Percentiles rank a stretch among this genome's conserved stretches.
Evolutionary conservation across 2,888 invertebrate species (phyloP).

Genomic region (Trimorus sp.): DNA sequence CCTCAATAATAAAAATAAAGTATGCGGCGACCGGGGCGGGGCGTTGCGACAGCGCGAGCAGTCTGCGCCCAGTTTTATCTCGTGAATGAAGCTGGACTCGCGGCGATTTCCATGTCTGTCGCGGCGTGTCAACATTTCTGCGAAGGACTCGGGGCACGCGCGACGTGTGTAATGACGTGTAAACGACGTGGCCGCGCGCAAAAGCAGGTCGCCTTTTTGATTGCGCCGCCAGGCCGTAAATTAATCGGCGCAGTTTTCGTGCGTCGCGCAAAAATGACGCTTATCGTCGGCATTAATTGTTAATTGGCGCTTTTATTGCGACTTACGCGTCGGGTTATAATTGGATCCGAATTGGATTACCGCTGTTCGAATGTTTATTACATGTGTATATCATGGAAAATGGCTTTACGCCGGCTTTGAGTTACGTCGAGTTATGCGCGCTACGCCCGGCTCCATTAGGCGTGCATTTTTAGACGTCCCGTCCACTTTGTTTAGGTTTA

Average conservation of each 20-base stretch:
- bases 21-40: constrained; percentile 51
- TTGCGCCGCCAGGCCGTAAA: constrained; percentile 5
- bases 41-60: constrained; percentile 59
- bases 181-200: constrained; percentile 26
- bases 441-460: no score
- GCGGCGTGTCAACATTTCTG: constrained; percentile 52
- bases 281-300: constrained; percentile 20
- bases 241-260: constrained; percentile 15
- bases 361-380: no score
- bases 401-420: no score
- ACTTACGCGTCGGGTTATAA: constrained; percentile 4
- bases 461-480: no score
- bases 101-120: constrained; percentile 56
- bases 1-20: constrained; percentile 63
- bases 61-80: constrained; percentile 59
- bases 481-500: no score
- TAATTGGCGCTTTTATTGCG: constrained; percentile 6
- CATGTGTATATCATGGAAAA: no score
- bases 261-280: constrained; percentile 9
- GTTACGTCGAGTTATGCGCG: no score
- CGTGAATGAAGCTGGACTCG: constrained; percentile 51
- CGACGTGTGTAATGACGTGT: constrained; percentile 56
- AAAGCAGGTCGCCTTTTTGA: constrained; percentile 52
- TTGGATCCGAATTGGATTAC: constrained; percentile 14
- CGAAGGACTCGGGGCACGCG: constrained; percentile 49